phyloP scores from a whole-genome alignment of 2,113 vertebrate species.

The Macrotis lagotis region DNA sequence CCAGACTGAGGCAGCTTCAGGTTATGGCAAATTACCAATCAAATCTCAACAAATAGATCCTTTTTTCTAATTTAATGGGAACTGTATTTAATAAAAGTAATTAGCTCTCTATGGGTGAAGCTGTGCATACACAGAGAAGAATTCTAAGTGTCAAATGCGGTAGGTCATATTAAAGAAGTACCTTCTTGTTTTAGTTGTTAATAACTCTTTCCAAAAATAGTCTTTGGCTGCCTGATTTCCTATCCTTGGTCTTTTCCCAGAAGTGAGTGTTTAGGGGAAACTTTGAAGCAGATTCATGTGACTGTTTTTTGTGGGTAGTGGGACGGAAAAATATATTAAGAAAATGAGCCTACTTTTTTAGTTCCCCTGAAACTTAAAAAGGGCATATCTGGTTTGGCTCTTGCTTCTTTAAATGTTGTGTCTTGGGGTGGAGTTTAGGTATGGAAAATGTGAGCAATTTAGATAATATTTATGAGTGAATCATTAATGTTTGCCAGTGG shows the following conservation, averaged over 20 bases:
- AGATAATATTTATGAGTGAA: neutral
- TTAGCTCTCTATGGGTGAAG: neutral
- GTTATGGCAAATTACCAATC: slow-evolving; percentile 37
- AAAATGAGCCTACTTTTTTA: slow-evolving; percentile 46
- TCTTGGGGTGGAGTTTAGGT: slow-evolving; percentile 1
- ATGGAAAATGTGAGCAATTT: slow-evolving; percentile 2
- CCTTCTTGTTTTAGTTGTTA: neutral
- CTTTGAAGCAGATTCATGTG: slow-evolving; percentile 61
- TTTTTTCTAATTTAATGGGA: slow-evolving; percentile 52
- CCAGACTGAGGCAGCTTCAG: slow-evolving; percentile 46
- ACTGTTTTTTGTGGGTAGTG: slow-evolving; percentile 49
- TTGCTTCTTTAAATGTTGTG: slow-evolving; percentile 42
- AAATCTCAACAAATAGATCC: slow-evolving; percentile 42
- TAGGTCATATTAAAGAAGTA: slow-evolving; percentile 16
- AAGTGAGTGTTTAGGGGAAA: slow-evolving; percentile 47
- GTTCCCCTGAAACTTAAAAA: slow-evolving; percentile 63
- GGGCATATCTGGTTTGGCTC: slow-evolving; percentile 6
- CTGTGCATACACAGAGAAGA: neutral
- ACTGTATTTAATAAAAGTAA: slow-evolving; percentile 54
- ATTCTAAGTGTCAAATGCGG: neutral
- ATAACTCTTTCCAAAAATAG: slow-evolving; percentile 52
- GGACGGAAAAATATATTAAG: slow-evolving; percentile 63
- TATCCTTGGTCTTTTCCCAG: slow-evolving; percentile 36
- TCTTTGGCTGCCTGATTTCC: slow-evolving; percentile 37
- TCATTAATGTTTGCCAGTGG: neutral